Conservation (phyloP, 1,140 invertebrate species). For the Penaeus indicus region DNA sequence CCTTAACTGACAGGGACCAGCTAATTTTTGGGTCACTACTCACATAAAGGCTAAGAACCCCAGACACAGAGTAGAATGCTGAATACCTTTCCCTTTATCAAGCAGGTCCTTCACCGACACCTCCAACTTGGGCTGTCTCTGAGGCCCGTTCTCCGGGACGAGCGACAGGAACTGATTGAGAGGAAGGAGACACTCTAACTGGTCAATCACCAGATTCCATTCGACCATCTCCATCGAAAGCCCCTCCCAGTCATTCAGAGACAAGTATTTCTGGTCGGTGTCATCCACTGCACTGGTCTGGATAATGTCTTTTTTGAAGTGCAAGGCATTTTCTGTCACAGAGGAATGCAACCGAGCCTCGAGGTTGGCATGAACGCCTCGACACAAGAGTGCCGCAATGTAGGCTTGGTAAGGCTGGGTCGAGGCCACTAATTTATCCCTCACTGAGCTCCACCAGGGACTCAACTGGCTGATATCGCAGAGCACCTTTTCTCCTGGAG, state of each 20-base stretch:
- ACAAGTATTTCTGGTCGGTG: neutral
- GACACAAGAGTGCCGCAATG: constrained; percentile 45
- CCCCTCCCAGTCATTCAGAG: constrained; percentile 64
- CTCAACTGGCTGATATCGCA: constrained; percentile 52
- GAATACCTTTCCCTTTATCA: constrained; percentile 63
- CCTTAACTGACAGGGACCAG: too few relatives aligned
- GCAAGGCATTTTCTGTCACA: neutral
- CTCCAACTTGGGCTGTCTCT: constrained; percentile 32
- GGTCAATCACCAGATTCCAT: constrained; percentile 61
- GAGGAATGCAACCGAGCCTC: constrained; percentile 7
- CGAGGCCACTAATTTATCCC: constrained; percentile 50
- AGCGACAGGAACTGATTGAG: constrained; percentile 39
- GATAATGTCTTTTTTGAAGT: neutral
- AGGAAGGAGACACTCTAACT: constrained; percentile 51
- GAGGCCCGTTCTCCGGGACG: neutral
- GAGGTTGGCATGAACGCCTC: constrained; percentile 49
- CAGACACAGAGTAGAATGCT: neutral
- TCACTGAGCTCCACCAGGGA: constrained; percentile 48
- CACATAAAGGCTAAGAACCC: neutral
- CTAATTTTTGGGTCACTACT: neutral
- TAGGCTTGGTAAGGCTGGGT: constrained; percentile 42
- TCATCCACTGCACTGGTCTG: neutral
- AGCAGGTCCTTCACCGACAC: constrained; percentile 59
- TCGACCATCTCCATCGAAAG: constrained; percentile 63
- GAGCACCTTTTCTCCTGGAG: constrained; percentile 36